Evolutionary conservation across 1,140 invertebrate species (phyloP).

Genomic region (Panonychus citri): DNA sequence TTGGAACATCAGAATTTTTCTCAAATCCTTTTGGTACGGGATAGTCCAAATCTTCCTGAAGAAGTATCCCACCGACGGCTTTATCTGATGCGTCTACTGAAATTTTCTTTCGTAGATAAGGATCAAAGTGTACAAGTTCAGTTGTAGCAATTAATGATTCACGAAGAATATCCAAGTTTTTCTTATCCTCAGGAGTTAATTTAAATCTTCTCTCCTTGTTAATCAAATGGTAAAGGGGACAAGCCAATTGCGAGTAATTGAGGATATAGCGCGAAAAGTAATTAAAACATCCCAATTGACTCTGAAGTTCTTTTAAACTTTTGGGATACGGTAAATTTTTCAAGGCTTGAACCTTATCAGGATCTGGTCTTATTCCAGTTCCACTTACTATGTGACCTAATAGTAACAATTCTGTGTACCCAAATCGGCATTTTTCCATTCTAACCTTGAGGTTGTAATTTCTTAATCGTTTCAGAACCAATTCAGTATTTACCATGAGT

Average conservation of each 20-base stretch:
- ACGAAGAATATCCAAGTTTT: background rate
- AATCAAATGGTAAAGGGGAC: conserved; percentile 11
- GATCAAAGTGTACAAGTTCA: background rate
- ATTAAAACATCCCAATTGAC: background rate
- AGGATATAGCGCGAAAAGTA: background rate
- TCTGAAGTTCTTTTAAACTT: background rate
- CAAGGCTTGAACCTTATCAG: background rate
- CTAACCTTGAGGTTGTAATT: conserved; percentile 18
- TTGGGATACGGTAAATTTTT: conserved; percentile 1
- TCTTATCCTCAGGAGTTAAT: background rate
- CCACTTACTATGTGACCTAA: conserved; percentile 14
- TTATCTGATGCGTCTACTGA: conserved; percentile 19
- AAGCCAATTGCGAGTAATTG: background rate
- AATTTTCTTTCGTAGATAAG: conserved; percentile 9
- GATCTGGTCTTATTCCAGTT: background rate
- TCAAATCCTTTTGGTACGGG: too few relatives aligned
- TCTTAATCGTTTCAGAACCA: conserved; percentile 11
- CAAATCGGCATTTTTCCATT: conserved; percentile 20
- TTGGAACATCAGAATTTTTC: too few relatives aligned
- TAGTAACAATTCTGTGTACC: conserved; percentile 13
- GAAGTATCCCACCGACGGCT: conserved; percentile 17
- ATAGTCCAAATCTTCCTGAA: conserved; percentile 5
- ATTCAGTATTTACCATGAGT: conserved; percentile 10
- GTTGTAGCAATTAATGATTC: background rate
- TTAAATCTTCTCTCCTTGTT: conserved; percentile 8